phyloP scores from a whole-genome alignment of 2,113 vertebrate species.

The Oncorhynchus tshawytscha region DNA sequence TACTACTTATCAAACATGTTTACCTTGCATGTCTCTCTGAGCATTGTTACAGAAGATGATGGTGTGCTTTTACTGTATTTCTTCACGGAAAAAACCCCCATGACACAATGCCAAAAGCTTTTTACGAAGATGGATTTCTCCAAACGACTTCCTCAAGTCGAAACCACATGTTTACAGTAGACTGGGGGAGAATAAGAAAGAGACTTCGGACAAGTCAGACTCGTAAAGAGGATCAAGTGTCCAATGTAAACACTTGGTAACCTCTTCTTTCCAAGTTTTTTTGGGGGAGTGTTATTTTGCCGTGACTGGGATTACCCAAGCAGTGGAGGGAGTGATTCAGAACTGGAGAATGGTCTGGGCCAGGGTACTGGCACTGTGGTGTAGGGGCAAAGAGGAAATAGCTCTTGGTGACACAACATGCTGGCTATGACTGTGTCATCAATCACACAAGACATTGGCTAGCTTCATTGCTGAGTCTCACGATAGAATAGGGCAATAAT shows the following conservation, averaged over 20 bases:
- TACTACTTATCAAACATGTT: background rate
- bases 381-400: constrained; percentile 33
- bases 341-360: constrained; percentile 41
- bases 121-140: constrained; percentile 29
- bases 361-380: constrained; percentile 43
- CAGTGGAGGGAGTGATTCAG: constrained; percentile 61
- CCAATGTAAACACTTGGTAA: constrained; percentile 39
- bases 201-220: constrained; percentile 39
- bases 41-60: background rate
- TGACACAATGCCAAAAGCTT: constrained; percentile 19
- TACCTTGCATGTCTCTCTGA: background rate
- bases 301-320: constrained; percentile 51
- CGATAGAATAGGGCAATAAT: background rate
- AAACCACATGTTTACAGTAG: constrained; percentile 45
- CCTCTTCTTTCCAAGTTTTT: constrained; percentile 29
- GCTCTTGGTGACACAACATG: constrained; percentile 41
- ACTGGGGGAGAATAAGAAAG: constrained; percentile 36
- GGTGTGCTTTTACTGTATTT: background rate
- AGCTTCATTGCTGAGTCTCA: constrained; percentile 13
- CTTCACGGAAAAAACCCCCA: background rate
- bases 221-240: constrained; percentile 48
- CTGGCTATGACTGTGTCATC: constrained; percentile 13
- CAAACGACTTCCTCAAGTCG: constrained; percentile 7
- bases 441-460: constrained; percentile 27
- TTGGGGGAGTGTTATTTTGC: constrained; percentile 46